A percentile compares a stretch with the other conserved stretches of the same genome.
Evolutionary conservation across 30 jellyfish, hydroid and myxozoan genomes (phyloP).

Genomic region (Aurelia coerulea): DNA sequence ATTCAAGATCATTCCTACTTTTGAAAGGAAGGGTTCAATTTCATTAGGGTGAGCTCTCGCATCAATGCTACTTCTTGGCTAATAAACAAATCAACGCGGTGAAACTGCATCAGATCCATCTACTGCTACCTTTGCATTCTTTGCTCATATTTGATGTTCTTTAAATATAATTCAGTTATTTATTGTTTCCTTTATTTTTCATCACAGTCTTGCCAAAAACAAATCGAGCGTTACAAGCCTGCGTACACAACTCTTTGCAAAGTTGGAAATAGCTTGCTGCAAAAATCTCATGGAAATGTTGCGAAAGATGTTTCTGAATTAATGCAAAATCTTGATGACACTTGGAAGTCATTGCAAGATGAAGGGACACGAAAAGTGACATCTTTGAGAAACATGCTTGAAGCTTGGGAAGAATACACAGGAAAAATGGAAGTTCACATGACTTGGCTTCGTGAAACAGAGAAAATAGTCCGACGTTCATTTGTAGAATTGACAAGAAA

Average conservation of each 20-base stretch:
- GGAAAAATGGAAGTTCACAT: constrained; percentile 82
- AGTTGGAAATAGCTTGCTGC: constrained; percentile 35
- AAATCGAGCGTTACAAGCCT: constrained; percentile 45
- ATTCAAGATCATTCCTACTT: too few relatives aligned
- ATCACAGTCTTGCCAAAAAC: constrained; percentile 54
- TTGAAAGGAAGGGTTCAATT: too few relatives aligned
- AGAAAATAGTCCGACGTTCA: constrained; percentile 66
- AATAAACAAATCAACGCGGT: too few relatives aligned
- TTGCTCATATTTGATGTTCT: too few relatives aligned
- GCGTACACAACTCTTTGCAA: constrained; percentile 50
- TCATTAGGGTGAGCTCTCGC: too few relatives aligned
- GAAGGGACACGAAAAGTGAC: constrained; percentile 25
- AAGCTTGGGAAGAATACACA: constrained; percentile 92
- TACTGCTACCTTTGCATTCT: too few relatives aligned
- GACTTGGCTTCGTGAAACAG: constrained; percentile 87
- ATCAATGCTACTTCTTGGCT: too few relatives aligned
- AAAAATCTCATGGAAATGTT: constrained; percentile 12
- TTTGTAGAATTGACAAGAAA: constrained; percentile 46
- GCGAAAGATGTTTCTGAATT: constrained; percentile 34
- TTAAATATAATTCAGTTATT: too few relatives aligned
- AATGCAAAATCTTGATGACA: constrained; percentile 42
- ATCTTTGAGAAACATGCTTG: constrained; percentile 49
- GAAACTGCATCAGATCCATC: too few relatives aligned
- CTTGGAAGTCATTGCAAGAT: constrained; percentile 56
- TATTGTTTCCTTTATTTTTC: neutral